phyloP scores from a whole-genome alignment of 1,140 invertebrate genomes.

The Oscheius sp. region DNA sequence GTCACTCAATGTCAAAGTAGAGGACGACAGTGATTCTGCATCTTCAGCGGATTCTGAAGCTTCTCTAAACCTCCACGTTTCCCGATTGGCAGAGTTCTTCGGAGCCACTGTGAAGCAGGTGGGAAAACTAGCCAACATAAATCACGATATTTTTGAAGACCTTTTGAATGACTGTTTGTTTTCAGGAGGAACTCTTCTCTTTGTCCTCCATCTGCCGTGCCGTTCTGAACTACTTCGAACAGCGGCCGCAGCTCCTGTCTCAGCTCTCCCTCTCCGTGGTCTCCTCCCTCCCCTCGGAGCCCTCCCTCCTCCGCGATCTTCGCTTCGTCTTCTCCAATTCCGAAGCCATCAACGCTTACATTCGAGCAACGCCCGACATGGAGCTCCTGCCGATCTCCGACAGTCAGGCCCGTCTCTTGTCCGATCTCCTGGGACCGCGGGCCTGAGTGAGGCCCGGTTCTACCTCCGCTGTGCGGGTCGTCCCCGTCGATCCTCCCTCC shows the following conservation, averaged over 20 bases:
- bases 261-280: constrained; percentile 5
- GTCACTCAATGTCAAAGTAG: constrained; percentile 7
- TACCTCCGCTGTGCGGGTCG: no score
- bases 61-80: not conserved
- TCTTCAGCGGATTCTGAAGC: constrained; percentile 22
- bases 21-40: constrained; percentile 21
- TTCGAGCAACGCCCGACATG: constrained; percentile 29
- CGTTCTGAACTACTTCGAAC: constrained; percentile 6
- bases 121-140: not conserved
- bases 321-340: constrained; percentile 20
- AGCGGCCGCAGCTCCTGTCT: constrained; percentile 14
- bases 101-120: not conserved
- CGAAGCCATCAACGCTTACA: constrained; percentile 9
- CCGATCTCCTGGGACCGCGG: not conserved
- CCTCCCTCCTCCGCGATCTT: constrained; percentile 15
- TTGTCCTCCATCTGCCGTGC: constrained; percentile 8
- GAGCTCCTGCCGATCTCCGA: constrained; percentile 21
- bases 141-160: not conserved
- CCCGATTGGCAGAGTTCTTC: not conserved
- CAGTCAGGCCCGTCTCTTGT: constrained; percentile 13
- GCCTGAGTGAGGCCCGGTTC: not conserved
- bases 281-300: not conserved
- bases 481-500: no score
- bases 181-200: constrained; percentile 25
- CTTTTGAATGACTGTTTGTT: not conserved